These are phyloP conservation scores for Hippocampus kuda DNA, from an alignment of 2,797 vertebrate genomes.

Conservation along the genomic window DNA sequence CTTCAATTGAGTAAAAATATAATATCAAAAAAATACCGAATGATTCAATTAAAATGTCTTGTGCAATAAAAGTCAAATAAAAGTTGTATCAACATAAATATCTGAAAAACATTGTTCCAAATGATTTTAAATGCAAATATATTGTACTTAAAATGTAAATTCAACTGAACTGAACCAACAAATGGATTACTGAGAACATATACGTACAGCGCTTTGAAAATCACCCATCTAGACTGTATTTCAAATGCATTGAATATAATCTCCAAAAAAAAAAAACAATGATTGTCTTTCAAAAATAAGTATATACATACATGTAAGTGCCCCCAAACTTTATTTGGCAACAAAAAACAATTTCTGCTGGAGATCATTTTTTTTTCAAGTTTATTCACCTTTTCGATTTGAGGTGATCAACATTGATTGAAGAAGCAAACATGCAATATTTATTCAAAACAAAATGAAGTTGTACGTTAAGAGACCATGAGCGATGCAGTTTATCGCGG, in stretches of 20 bases:
- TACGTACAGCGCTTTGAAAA: background rate
- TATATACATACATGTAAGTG: background rate
- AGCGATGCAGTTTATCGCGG: background rate
- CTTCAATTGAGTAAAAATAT: no score
- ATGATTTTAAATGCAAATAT: background rate
- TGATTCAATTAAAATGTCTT: no score
- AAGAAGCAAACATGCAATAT: conserved; percentile 3
- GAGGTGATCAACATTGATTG: background rate
- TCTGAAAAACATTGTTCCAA: background rate
- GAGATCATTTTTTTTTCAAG: background rate
- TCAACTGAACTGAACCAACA: background rate
- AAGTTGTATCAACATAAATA: no score
- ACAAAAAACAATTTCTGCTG: background rate
- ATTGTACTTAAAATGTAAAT: background rate
- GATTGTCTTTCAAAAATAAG: background rate
- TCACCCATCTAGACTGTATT: background rate
- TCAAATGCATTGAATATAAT: background rate
- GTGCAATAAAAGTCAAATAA: no score
- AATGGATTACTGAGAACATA: no score
- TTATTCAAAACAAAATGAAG: background rate
- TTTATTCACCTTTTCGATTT: conserved; percentile 1
- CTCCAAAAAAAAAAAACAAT: no score
- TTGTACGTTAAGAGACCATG: background rate
- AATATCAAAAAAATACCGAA: no score
- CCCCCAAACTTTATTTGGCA: background rate